Percentiles rank a stretch among this genome's conserved stretches.
Conservation (phyloP, 2,113 vertebrate genomes). For the Pantherophis guttatus region DNA sequence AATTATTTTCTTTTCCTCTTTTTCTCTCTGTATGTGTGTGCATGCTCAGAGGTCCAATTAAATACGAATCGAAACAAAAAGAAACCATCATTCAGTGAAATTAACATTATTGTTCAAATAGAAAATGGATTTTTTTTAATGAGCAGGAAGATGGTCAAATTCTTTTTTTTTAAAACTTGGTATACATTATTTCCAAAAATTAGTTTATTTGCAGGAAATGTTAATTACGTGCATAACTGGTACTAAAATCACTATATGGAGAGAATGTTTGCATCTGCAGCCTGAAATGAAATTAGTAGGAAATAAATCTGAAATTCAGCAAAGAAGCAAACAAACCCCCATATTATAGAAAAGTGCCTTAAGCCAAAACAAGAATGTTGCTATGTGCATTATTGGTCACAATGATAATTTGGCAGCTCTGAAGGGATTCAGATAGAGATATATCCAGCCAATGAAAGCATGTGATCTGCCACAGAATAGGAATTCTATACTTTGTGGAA, state of each 20-base stretch:
- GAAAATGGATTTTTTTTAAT: neutral
- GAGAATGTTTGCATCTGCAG: neutral
- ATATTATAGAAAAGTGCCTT: neutral
- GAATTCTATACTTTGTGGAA: neutral
- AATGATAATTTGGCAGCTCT: neutral
- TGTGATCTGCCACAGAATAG: neutral
- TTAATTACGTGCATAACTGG: neutral
- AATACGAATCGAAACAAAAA: conserved; percentile 62
- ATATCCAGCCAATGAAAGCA: neutral
- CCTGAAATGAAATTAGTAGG: neutral
- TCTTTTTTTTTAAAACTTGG: neutral
- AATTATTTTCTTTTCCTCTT: conserved; percentile 69
- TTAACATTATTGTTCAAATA: conserved; percentile 46
- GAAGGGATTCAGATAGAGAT: neutral
- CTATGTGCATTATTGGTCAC: neutral
- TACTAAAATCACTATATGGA: neutral
- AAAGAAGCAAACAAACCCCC: neutral
- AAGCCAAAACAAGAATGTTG: neutral
- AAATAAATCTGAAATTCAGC: neutral
- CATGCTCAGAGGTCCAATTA: conserved; percentile 41
- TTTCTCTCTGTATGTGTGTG: neutral
- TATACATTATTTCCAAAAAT: neutral
- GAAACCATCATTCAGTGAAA: conserved; percentile 57
- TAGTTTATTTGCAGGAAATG: neutral
- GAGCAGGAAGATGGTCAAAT: conserved; percentile 20